These are phyloP conservation scores for Pelodiscus sinensis DNA, from an alignment of 2,113 vertebrate genomes.

Conservation along the genomic window DNA sequence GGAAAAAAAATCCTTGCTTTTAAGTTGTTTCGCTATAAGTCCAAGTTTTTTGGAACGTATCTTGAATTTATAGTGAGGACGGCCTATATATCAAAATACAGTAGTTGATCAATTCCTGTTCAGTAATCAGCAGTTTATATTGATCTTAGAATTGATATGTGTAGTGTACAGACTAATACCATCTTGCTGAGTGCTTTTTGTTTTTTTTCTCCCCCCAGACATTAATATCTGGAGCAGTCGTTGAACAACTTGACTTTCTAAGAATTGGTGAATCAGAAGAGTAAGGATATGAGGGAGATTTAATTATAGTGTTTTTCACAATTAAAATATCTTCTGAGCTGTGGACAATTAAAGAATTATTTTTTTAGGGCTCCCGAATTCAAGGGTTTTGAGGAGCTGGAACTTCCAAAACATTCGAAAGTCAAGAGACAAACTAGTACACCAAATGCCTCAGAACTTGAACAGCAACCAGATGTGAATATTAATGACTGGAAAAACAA, in stretches of 20 bases:
- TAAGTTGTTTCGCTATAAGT: neutral
- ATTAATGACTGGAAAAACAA: conserved; percentile 87
- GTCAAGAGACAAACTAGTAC: conserved; percentile 96
- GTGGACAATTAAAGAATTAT: neutral
- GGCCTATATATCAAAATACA: neutral
- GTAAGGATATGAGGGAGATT: conserved; percentile 78
- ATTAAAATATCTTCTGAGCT: conserved; percentile 1
- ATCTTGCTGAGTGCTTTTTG: neutral
- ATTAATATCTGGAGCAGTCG: conserved; percentile 94
- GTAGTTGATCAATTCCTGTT: neutral
- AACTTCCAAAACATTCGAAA: conserved; percentile 96
- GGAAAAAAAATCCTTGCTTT: neutral
- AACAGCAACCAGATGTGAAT: conserved; percentile 88
- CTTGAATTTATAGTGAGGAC: too few relatives aligned
- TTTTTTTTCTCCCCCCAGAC: conserved; percentile 83
- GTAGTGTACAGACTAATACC: neutral
- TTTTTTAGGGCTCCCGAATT: conserved; percentile 89
- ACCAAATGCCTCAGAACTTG: conserved; percentile 84
- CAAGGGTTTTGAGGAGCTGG: conserved; percentile 94
- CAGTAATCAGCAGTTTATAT: neutral
- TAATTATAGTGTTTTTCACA: neutral
- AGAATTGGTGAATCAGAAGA: conserved; percentile 91
- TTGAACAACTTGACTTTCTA: conserved; percentile 97
- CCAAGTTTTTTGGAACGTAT: too few relatives aligned
- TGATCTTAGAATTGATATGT: neutral